Conservation (phyloP, 1,140 invertebrate species). For the Plectrocnemia conspersa region DNA sequence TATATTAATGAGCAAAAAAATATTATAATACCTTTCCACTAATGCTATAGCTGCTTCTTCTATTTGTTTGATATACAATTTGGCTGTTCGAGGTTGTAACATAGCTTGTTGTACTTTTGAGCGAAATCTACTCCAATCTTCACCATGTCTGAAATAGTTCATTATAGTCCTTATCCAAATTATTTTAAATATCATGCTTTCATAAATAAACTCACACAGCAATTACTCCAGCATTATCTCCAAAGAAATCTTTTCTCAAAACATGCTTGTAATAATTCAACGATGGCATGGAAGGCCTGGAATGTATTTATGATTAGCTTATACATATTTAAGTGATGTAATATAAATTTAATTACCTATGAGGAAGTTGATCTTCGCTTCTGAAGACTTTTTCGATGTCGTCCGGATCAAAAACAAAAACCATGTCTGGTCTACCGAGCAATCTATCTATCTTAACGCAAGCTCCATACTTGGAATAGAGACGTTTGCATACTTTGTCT, state of each 20-base stretch:
- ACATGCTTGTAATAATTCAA: slow-evolving; percentile 75
- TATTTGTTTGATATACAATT: slow-evolving; percentile 67
- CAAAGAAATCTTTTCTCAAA: slow-evolving; percentile 69
- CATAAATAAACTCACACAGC: slow-evolving; percentile 61
- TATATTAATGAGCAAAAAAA: neutral
- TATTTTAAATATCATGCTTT: neutral
- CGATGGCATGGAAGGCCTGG: slow-evolving; percentile 74
- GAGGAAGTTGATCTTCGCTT: slow-evolving; percentile 68
- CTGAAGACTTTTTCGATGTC: slow-evolving; percentile 73
- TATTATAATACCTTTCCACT: slow-evolving; percentile 56
- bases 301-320: slow-evolving; percentile 27
- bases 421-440: slow-evolving; percentile 70
- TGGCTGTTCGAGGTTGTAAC: slow-evolving; percentile 68
- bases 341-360: slow-evolving; percentile 42
- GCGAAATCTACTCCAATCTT: slow-evolving; percentile 75
- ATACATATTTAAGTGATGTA: neutral
- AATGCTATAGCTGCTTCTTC: slow-evolving; percentile 70
- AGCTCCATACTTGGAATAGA: slow-evolving; percentile 64
- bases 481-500: slow-evolving; percentile 65
- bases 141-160: slow-evolving; percentile 65
- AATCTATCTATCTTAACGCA: slow-evolving; percentile 73
- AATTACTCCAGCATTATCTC: slow-evolving; percentile 66
- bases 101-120: slow-evolving; percentile 75
- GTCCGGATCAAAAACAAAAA: slow-evolving; percentile 72
- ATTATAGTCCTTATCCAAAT: too few species aligned